A percentile compares a stretch with the other conserved stretches of the same genome.
These are phyloP conservation scores for Sacculina carcini DNA, from an alignment of 2,888 invertebrate species.

Conservation along the genomic window DNA sequence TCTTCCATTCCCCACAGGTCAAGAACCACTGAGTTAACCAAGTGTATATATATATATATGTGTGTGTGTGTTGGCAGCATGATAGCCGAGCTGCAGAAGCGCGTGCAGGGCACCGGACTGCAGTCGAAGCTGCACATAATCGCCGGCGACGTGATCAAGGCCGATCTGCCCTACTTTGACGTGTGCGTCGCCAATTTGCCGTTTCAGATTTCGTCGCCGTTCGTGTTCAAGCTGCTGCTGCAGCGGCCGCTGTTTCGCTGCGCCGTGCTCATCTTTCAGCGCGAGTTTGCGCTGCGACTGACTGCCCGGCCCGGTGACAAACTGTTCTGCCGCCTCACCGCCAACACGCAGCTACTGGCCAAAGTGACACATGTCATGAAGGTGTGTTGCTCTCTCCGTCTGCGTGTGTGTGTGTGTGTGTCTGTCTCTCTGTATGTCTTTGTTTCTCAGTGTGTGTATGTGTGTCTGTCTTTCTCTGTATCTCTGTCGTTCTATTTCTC, in stretches of 20 bases:
- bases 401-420: neutral
- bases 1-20: no score
- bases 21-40: no score
- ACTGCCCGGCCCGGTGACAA: constrained; percentile 95
- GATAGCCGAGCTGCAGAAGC: constrained; percentile 89
- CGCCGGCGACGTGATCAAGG: constrained; percentile 79
- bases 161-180: constrained; percentile 85
- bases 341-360: constrained; percentile 84
- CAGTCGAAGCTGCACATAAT: constrained; percentile 75
- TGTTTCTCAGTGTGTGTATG: no score
- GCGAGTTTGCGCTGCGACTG: constrained; percentile 88
- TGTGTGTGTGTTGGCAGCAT: constrained; percentile 27
- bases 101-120: constrained; percentile 65
- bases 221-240: constrained; percentile 75
- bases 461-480: no score
- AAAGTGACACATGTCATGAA: constrained; percentile 89
- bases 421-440: neutral
- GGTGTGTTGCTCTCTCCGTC: constrained; percentile 27
- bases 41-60: no score
- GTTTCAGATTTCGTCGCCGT: constrained; percentile 71
- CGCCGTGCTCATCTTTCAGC: constrained; percentile 95
- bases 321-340: constrained; percentile 76
- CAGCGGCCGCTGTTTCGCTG: constrained; percentile 43
- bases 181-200: constrained; percentile 96
- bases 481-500: no score